A percentile compares a stretch with the other conserved stretches of the same genome.
Conservation (phyloP, 2,113 vertebrate genomes). For the Upupa epops region DNA sequence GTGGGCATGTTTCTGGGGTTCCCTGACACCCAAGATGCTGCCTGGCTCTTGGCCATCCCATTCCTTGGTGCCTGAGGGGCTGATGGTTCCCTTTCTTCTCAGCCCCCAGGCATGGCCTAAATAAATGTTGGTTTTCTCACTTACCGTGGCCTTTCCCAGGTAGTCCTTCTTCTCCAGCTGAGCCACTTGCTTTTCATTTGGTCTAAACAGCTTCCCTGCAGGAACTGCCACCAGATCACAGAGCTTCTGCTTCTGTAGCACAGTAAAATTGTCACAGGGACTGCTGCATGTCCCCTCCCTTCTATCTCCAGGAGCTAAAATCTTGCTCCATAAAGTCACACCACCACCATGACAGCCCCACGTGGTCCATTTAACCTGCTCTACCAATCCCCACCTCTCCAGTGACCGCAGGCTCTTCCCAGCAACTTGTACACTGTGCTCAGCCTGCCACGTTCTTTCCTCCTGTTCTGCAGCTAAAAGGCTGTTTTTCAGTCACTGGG, state of each 20-base stretch:
- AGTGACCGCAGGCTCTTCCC: not conserved
- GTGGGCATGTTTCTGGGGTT: not conserved
- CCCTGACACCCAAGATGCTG: not conserved
- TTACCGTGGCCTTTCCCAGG: conserved; percentile 92
- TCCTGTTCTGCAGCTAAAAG: not conserved
- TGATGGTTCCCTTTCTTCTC: not conserved
- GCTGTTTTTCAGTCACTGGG: not conserved
- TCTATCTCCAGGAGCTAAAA: not conserved
- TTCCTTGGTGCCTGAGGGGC: not conserved
- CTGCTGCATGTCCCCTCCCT: not conserved
- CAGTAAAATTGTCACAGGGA: not conserved
- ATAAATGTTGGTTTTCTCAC: not conserved
- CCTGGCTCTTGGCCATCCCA: accelerated
- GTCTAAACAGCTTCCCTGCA: conserved; percentile 83
- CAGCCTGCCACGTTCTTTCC: not conserved
- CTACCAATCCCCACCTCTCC: not conserved
- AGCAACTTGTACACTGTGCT: accelerated
- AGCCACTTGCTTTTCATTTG: conserved; percentile 92
- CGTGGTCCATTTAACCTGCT: accelerated
- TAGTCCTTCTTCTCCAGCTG: conserved; percentile 97
- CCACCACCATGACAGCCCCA: accelerated
- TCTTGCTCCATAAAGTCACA: not conserved
- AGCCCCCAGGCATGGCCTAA: not conserved
- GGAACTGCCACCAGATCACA: conserved; percentile 82
- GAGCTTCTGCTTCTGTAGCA: conserved; percentile 86